Conservation (phyloP, 2,113 vertebrate species). For the Muscicapa adusta region DNA sequence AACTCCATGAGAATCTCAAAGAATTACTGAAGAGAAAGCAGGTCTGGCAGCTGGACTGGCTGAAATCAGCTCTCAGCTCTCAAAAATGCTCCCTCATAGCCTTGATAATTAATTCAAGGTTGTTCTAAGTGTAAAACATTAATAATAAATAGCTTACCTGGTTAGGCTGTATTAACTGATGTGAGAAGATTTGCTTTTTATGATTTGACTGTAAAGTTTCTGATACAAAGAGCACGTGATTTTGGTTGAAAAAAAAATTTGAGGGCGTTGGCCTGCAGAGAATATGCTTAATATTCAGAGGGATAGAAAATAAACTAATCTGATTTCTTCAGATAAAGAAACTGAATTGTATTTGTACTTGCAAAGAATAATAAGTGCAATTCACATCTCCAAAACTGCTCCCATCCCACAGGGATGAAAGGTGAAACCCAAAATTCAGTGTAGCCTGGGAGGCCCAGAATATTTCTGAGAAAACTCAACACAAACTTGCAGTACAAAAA, state of each 20-base stretch:
- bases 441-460: neutral
- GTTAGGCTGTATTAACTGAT: neutral
- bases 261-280: neutral
- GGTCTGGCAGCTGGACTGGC: neutral
- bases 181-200: neutral
- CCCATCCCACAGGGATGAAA: neutral
- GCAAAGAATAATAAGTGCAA: neutral
- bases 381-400: neutral
- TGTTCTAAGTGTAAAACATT: neutral
- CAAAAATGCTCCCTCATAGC: neutral
- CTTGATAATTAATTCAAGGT: neutral
- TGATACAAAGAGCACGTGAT: neutral
- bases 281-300: neutral
- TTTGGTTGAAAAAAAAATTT: neutral
- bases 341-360: neutral
- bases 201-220: neutral
- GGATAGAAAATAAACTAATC: neutral
- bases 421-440: neutral
- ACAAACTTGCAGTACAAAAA: neutral
- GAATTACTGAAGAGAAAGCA: neutral
- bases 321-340: neutral
- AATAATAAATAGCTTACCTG: neutral
- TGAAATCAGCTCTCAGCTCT: neutral
- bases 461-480: neutral
- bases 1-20: neutral